Evolutionary conservation across 2,113 vertebrate genomes (phyloP).

Genomic region (Hemicordylus capensis): DNA sequence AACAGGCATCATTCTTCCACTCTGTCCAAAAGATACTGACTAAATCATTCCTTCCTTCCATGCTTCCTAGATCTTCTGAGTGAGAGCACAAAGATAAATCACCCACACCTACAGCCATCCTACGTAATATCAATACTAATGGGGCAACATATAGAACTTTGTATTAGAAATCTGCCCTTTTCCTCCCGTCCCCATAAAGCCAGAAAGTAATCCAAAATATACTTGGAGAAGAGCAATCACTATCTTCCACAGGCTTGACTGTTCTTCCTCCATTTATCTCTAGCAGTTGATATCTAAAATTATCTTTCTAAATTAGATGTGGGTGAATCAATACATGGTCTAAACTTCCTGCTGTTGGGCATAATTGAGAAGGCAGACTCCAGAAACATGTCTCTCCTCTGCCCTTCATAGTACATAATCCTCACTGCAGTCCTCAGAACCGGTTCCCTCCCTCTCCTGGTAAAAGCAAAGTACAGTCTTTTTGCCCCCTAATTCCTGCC

Average conservation of each 20-base stretch:
- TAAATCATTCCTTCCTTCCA: neutral
- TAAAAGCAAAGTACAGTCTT: constrained; percentile 44
- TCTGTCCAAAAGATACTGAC: no score
- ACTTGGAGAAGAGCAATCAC: neutral
- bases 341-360: neutral
- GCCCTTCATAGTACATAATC: constrained; percentile 34
- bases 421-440: constrained; percentile 32
- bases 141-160: neutral
- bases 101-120: neutral
- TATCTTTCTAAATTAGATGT: neutral
- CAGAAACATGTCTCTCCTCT: constrained; percentile 8
- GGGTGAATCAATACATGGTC: neutral
- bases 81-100: no score
- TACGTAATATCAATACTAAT: neutral
- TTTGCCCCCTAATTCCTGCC: no score
- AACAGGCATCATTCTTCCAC: no score
- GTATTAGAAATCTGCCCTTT: neutral
- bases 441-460: constrained; percentile 26
- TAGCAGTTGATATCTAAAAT: neutral
- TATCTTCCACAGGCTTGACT: neutral
- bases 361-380: constrained; percentile 27
- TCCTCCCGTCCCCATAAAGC: no score
- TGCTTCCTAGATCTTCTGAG: neutral
- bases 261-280: neutral
- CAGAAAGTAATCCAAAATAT: neutral